Evolutionary conservation across 2,113 vertebrate species (phyloP), one percentile per base, ranked within the genome.

Genomic region (Actenoides lindsayi): DNA sequence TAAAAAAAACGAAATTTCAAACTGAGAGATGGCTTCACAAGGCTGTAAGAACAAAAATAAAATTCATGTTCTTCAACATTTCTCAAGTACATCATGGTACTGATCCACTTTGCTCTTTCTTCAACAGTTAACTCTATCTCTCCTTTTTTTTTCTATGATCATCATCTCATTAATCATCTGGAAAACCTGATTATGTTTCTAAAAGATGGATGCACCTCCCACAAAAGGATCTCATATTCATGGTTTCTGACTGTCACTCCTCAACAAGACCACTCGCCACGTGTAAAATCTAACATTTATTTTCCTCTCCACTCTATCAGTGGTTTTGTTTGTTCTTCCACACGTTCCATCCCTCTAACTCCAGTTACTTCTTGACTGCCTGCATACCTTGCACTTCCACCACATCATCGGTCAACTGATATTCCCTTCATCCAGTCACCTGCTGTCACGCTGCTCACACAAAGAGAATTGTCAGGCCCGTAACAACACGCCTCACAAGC

Each of bases 391-490:
- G 69, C 44, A 75, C 46, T 81, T 95, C 42, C 7, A 89, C 46
- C 18, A 68, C 20, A 92, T 23, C 68, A 87, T 31, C 5, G 27
- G 76, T 63, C 88, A 93, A 48, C 6, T 64, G 65, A 78, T 79
- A 54, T 8, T 88, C 51, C 88, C 76, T 92, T 96, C 80, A 92
- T 74, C 67, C 50, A 93, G 75, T 54, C 78, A 95, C 71, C 85
- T 90, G 82, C 90, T 96, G 85, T 63, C 83, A 77, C 3, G 31
- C 68, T 64, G 54, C 50, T 92, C 19, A 37, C 2, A 81, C 8
- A 78, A 81, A 88, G 80, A 93, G 92, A 94, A 94, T 4, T 60
- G 64, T 56, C 73, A 89, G 64, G 83, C 64, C 60, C 73, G 74
- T 41, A 75, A 64, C 65, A 91, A 57, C 42, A 67, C 51, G 41